A percentile compares a stretch with the other conserved stretches of the same genome.
Evolutionary conservation across 2,113 vertebrate species (phyloP).

Genomic region (Epinephelus lanceolatus): DNA sequence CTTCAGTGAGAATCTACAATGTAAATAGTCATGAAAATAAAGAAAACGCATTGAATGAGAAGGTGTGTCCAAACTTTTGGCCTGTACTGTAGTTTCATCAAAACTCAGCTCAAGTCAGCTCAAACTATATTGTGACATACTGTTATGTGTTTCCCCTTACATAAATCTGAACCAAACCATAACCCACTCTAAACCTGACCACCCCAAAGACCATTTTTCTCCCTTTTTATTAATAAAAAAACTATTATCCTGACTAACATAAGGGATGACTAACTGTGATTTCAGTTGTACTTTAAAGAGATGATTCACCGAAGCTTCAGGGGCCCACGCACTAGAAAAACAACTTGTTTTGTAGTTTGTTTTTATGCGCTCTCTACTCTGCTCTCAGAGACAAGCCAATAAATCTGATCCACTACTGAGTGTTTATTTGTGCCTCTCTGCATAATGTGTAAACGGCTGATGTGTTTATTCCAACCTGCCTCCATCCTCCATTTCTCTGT

Average conservation of each 20-base stretch:
- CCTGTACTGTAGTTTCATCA: no score
- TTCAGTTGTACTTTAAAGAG: background rate
- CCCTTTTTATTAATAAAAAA: background rate
- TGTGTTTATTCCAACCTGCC: constrained; percentile 28
- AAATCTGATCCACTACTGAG: constrained; percentile 10
- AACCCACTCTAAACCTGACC: background rate
- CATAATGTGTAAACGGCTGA: constrained; percentile 27
- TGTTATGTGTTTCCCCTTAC: background rate
- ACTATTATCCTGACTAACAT: background rate
- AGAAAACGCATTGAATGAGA: no score
- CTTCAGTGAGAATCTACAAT: no score
- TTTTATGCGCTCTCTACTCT: background rate
- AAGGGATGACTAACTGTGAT: background rate
- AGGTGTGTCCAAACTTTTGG: no score
- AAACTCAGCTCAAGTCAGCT: no score
- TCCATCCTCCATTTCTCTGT: constrained; percentile 30
- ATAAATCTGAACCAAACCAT: background rate
- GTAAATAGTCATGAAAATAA: no score
- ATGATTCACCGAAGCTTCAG: constrained; percentile 3
- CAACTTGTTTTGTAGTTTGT: constrained; percentile 6
- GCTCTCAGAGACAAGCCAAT: constrained; percentile 13
- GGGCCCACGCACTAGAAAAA: constrained; percentile 22
- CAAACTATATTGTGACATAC: background rate
- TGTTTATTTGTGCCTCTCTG: constrained; percentile 21
- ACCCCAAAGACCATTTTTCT: background rate